These are phyloP conservation scores for Enteromius trimaculatus DNA, from an alignment of 2,797 vertebrate genomes.

Conservation along the genomic window DNA sequence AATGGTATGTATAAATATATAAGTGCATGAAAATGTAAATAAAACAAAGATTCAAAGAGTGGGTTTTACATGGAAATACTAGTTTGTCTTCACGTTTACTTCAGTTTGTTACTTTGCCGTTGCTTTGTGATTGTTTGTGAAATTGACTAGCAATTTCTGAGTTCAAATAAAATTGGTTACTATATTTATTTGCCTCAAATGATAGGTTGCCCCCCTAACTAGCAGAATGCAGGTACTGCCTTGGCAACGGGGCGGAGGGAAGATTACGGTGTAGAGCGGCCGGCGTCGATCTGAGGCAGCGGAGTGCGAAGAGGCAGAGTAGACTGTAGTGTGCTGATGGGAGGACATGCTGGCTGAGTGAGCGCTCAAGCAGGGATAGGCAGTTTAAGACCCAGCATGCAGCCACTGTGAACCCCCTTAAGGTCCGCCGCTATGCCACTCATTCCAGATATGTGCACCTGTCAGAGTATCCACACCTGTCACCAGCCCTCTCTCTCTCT, in stretches of 20 bases:
- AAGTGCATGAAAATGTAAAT: background rate
- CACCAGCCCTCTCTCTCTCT: slow-evolving; percentile 43
- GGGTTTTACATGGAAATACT: background rate
- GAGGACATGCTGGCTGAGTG: slow-evolving; percentile 59
- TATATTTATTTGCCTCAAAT: slow-evolving; percentile 22
- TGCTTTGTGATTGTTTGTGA: background rate
- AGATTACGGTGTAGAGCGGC: slow-evolving; percentile 14
- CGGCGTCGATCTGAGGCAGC: slow-evolving; percentile 29
- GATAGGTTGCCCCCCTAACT: slow-evolving; percentile 28
- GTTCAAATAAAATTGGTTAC: slow-evolving; percentile 3
- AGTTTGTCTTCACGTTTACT: background rate
- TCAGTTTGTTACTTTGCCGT: background rate
- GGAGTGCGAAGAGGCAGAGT: slow-evolving; percentile 52
- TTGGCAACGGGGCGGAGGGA: background rate
- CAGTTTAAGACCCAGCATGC: slow-evolving; percentile 76
- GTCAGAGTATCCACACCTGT: slow-evolving; percentile 74
- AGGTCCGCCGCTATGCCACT: slow-evolving; percentile 74
- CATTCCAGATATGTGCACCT: slow-evolving; percentile 82
- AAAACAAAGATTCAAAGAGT: background rate
- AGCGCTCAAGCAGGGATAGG: slow-evolving; percentile 73
- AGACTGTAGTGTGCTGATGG: slow-evolving; percentile 52
- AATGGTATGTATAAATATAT: background rate
- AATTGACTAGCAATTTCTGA: background rate
- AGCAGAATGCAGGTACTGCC: slow-evolving; percentile 40
- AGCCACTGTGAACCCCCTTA: slow-evolving; percentile 64